phyloP scores from a whole-genome alignment of 2,113 vertebrate species.

The Rallus limicola region DNA sequence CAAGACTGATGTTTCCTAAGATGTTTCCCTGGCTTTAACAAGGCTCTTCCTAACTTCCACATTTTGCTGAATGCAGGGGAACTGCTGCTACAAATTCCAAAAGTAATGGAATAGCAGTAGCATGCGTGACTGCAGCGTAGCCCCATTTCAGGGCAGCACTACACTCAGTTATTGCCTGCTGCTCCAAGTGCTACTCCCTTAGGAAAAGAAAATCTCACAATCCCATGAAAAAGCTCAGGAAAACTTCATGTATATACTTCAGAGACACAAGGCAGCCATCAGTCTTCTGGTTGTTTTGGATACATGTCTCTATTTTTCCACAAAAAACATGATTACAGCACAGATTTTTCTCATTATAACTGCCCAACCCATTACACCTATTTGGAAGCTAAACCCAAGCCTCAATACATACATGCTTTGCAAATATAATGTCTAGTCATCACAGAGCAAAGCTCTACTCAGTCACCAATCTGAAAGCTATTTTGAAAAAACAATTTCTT shows the following conservation, averaged over 20 bases:
- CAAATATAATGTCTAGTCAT: neutral
- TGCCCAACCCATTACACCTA: neutral
- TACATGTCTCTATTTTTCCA: neutral
- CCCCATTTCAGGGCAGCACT: neutral
- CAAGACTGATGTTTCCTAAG: neutral
- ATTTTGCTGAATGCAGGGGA: neutral
- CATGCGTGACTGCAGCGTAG: accelerated
- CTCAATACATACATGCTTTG: neutral
- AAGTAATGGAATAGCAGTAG: neutral
- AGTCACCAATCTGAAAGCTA: neutral
- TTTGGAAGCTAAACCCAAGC: neutral
- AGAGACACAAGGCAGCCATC: neutral
- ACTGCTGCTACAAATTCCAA: neutral
- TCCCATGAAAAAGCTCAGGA: neutral
- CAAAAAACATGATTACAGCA: neutral
- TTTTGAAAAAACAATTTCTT: neutral
- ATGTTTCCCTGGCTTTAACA: neutral
- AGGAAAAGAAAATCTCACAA: neutral
- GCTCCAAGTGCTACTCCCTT: neutral
- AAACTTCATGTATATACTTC: neutral
- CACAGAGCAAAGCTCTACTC: neutral
- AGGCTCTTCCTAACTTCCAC: neutral
- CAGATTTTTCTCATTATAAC: neutral
- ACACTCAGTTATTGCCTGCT: neutral
- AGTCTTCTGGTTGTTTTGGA: neutral